These are phyloP conservation scores for Campylomormyrus tamandua DNA, from an alignment of 2,113 vertebrate genomes.

Conservation along the genomic window DNA sequence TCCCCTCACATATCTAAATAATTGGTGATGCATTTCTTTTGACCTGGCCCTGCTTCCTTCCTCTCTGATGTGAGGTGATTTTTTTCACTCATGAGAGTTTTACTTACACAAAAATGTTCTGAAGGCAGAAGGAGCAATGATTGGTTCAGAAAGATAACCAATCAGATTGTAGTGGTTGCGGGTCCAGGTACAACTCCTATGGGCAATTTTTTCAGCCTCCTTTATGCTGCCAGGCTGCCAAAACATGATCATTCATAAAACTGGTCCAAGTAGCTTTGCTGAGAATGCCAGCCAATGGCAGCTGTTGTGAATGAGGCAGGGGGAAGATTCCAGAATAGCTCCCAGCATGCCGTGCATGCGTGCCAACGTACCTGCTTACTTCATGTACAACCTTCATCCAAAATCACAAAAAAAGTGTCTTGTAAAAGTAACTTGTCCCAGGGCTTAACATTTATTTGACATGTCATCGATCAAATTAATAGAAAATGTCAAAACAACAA, in stretches of 20 bases:
- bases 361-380: background rate
- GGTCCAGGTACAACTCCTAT: no score
- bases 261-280: background rate
- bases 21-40: background rate
- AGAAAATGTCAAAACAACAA: background rate
- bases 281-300: background rate
- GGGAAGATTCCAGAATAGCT: background rate
- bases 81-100: no score
- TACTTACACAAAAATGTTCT: no score
- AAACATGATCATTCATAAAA: background rate
- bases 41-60: background rate
- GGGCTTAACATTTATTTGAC: background rate
- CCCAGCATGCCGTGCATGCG: background rate
- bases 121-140: no score
- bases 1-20: background rate
- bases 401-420: background rate
- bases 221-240: background rate
- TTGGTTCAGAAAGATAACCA: no score
- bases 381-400: background rate
- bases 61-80: background rate
- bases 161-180: no score
- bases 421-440: background rate
- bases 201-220: background rate
- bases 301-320: background rate
- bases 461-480: slow-evolving; percentile 4